Evolutionary conservation across 2,888 invertebrate species (phyloP), one percentile per base, ranked within the genome.

Genomic region (Eristalis pertinax): DNA sequence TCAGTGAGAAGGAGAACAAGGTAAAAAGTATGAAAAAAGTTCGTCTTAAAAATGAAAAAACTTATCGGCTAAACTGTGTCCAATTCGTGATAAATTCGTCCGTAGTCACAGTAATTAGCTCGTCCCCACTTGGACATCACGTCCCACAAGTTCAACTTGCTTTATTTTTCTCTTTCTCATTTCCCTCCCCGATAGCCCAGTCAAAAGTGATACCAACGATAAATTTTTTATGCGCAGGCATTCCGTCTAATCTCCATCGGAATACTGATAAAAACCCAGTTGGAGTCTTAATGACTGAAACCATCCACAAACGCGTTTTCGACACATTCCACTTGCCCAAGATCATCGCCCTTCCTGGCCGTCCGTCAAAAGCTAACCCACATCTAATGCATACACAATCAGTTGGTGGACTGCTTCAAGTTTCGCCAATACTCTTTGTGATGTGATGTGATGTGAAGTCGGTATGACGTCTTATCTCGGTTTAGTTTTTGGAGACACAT

Each of bases 381-480:
- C 50, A 50, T 50, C 62, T 41, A 41, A 41, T 62, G 60, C 22
- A 70, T 62, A 72, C 62, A 29, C 29, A 62, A 62, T 72, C 38
- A 26, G 38, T 41, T 60, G 26, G 38, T 60, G 26, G 38, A 60
- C 22, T 70, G 26, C 60, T 41, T 26, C 4, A 26, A 38, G 38
- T 26, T 19, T 70, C 38, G 58, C 26, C 38, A 60, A 41, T 60
- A 62, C 38, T n/a, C 26, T 41, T n/a, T 19, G 50, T 19, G 50
- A 50, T 50, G 50, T 43, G 43, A 43, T 43, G 43, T 26, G 26
- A 26, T 26, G 26, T 26, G 26, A 26, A 4, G 26, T 50, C 19
- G 8, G 19, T 50, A 8, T 50, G 50, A 5, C 50, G 50, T 50
- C 50, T 50, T 50, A 50, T 50, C 19, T 19, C 32, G 32, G 32